Conservation (phyloP, 2,113 vertebrate genomes). For the Sinocyclocheilus maitianheensis region DNA sequence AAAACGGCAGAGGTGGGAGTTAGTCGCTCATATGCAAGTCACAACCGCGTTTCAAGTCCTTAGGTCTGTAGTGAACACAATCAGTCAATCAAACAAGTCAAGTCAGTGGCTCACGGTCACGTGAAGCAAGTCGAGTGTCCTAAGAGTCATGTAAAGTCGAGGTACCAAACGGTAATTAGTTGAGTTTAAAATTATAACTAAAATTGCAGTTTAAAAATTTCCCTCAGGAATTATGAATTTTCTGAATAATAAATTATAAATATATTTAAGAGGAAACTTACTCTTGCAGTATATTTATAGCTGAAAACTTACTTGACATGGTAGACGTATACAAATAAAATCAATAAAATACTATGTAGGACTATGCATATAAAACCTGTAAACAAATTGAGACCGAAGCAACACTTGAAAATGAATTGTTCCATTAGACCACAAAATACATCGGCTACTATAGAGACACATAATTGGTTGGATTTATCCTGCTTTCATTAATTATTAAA, state of each 20-base stretch:
- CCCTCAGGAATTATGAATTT: neutral
- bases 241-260: conserved; percentile 11
- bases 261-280: neutral
- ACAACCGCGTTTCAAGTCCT: conserved; percentile 7
- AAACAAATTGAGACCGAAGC: no score
- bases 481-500: no score
- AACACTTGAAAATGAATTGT: no score
- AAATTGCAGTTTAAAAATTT: no score
- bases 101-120: neutral
- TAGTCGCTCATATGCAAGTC: conserved; percentile 22
- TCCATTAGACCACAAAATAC: no score
- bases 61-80: neutral
- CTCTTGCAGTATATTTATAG: neutral
- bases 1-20: conserved; percentile 24
- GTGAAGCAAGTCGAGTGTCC: neutral
- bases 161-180: neutral
- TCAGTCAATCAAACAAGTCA: neutral
- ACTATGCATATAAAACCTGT: no score
- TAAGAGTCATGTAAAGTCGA: neutral
- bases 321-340: neutral
- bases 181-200: neutral
- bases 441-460: no score
- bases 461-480: no score
- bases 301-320: neutral
- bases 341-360: no score